These are phyloP conservation scores for Lampris megalopsis DNA, from an alignment of 2,113 vertebrate species.

Conservation along the genomic window DNA sequence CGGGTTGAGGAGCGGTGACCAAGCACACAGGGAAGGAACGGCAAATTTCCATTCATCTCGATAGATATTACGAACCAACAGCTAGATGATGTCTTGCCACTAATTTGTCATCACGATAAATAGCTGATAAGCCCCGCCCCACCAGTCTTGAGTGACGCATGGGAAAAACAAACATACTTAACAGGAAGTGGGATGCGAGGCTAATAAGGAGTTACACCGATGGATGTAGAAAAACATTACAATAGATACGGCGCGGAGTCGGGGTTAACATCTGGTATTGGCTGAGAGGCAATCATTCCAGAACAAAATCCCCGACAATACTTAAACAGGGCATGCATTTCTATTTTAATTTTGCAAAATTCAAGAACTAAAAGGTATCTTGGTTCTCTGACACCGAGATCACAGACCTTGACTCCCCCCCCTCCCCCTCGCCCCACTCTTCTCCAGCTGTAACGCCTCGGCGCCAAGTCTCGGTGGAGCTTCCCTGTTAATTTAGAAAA, in stretches of 20 bases:
- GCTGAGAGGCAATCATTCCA: constrained; percentile 1
- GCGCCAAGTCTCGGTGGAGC: constrained; percentile 55
- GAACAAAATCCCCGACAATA: constrained; percentile 31
- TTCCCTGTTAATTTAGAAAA: constrained; percentile 74
- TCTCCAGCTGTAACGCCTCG: constrained; percentile 41
- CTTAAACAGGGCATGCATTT: neutral
- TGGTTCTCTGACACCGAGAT: constrained; percentile 46
- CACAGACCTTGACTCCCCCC: constrained; percentile 10
- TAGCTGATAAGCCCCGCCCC: neutral
- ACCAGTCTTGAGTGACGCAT: no score
- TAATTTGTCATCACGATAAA: neutral
- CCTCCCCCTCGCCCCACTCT: constrained; percentile 11
- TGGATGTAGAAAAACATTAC: neutral
- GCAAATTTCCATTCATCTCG: constrained; percentile 26
- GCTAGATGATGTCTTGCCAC: neutral
- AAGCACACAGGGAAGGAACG: constrained; percentile 25
- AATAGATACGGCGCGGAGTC: neutral
- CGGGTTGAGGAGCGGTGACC: constrained; percentile 34
- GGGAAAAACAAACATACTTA: no score
- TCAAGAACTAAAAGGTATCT: constrained; percentile 35
- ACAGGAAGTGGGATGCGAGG: neutral
- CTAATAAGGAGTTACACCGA: no score
- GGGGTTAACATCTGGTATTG: neutral
- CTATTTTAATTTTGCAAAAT: constrained; percentile 27
- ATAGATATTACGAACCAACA: neutral